A percentile compares a stretch with the other conserved stretches of the same genome.
phyloP scores from a whole-genome alignment of 2,797 vertebrate genomes.

The Triplophysa bombifrons region DNA sequence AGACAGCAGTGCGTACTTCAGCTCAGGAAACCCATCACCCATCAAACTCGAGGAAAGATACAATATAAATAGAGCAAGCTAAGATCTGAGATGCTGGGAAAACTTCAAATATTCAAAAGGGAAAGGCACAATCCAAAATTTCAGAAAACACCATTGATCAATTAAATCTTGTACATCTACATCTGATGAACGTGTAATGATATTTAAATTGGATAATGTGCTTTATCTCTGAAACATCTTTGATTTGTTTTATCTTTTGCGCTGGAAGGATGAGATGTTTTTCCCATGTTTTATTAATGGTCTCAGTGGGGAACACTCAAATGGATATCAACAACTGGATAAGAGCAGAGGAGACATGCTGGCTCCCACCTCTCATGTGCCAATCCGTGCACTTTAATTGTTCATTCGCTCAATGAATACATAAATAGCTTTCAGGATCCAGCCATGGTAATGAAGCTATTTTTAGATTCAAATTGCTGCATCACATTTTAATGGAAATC shows the following conservation, averaged over 20 bases:
- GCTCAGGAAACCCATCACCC: background rate
- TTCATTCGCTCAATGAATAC: constrained; percentile 78
- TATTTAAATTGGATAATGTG: constrained; percentile 28
- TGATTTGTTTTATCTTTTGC: constrained; percentile 54
- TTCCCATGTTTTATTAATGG: constrained; percentile 58
- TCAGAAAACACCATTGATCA: background rate
- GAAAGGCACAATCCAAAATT: background rate
- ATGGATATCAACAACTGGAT: constrained; percentile 62
- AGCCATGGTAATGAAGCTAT: constrained; percentile 74
- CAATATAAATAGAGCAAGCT: background rate
- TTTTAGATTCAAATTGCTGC: constrained; percentile 80
- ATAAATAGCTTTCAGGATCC: constrained; percentile 77
- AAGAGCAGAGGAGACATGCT: constrained; percentile 52
- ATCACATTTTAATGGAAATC: constrained; percentile 80
- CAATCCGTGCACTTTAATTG: constrained; percentile 77
- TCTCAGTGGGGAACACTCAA: constrained; percentile 55
- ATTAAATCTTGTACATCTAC: background rate
- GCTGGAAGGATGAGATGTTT: constrained; percentile 45
- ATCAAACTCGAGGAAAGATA: background rate
- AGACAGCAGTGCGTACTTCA: background rate
- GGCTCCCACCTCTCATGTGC: constrained; percentile 54
- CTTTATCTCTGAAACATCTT: constrained; percentile 12
- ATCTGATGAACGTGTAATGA: background rate
- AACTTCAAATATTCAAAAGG: background rate
- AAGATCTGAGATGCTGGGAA: background rate